Percentiles rank a stretch among this genome's conserved stretches.
Evolutionary conservation across 1,140 invertebrate genomes (phyloP).

Genomic region (Leptestheria dahalacensis): DNA sequence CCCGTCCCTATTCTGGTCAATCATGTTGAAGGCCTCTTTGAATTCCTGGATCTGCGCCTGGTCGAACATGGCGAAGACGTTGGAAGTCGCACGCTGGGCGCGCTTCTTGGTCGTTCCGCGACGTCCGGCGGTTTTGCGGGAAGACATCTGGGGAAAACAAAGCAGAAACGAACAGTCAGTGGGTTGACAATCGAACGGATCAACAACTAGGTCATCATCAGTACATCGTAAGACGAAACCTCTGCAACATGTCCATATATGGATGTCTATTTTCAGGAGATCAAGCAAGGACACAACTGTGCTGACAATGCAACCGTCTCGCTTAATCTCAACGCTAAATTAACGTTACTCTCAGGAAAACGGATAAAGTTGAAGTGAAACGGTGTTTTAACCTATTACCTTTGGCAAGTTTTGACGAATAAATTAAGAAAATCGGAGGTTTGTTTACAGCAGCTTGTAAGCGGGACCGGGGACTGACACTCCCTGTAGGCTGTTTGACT

Average conservation of each 20-base stretch:
- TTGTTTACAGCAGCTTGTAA: neutral
- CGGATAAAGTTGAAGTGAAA: no score
- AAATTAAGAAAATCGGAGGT: neutral
- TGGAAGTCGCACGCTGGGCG: conserved; percentile 86
- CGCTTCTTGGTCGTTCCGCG: conserved; percentile 84
- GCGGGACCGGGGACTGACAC: neutral
- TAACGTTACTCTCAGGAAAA: no score
- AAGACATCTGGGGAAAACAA: conserved; percentile 57
- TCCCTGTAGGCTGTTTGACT: neutral
- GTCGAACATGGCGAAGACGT: conserved; percentile 99
- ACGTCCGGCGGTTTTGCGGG: conserved; percentile 75
- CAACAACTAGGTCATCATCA: no score
- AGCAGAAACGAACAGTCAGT: neutral
- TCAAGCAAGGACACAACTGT: no score
- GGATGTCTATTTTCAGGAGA: no score
- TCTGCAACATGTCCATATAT: no score
- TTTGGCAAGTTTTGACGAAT: neutral
- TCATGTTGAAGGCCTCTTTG: conserved; percentile 99
- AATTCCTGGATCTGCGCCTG: conserved; percentile 93
- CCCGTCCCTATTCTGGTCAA: conserved; percentile 97
- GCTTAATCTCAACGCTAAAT: no score
- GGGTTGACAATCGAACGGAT: no score
- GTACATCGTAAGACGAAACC: no score
- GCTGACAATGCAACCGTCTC: no score
- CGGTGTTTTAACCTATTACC: no score